Evolutionary conservation across 2,797 vertebrate species (phyloP).

Genomic region (Bryconaethiops microstoma): DNA sequence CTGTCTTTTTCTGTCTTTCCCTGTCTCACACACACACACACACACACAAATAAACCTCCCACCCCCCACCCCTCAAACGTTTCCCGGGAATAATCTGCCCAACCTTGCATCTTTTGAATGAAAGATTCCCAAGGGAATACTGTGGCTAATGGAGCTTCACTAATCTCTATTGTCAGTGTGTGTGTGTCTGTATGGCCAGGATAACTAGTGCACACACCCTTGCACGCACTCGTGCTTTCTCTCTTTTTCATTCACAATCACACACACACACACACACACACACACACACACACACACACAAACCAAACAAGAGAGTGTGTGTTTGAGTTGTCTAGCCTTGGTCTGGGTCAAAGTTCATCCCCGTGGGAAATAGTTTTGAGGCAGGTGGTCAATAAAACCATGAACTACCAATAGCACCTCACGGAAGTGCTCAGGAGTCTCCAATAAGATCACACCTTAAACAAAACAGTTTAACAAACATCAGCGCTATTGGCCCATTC

Average conservation of each 20-base stretch:
- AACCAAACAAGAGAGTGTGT: conserved; percentile 9
- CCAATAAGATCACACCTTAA: background rate
- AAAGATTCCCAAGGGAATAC: conserved; percentile 54
- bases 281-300: conserved; percentile 1
- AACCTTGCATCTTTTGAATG: conserved; percentile 26
- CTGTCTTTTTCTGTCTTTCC: background rate
- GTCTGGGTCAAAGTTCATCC: conserved; percentile 27
- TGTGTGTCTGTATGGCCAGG: conserved; percentile 41
- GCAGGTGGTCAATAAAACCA: conserved; percentile 25
- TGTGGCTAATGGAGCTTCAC: conserved; percentile 76
- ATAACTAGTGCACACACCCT: conserved; percentile 8
- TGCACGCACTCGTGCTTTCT: background rate
- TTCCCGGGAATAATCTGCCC: conserved; percentile 71
- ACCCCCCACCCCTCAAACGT: conserved; percentile 57
- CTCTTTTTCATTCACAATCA: conserved; percentile 18
- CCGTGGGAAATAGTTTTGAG: conserved; percentile 37
- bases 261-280: conserved; percentile 1
- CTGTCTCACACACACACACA: conserved; percentile 21
- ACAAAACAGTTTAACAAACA: background rate
- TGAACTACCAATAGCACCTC: background rate
- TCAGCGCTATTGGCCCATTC: background rate
- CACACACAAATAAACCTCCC: conserved; percentile 38
- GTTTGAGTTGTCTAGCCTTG: conserved; percentile 7
- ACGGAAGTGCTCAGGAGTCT: too few relatives aligned
- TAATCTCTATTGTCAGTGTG: conserved; percentile 75